Evolutionary conservation across 2,888 invertebrate species (phyloP), one percentile per base, ranked within the genome.

Genomic region (Brenthis ino): DNA sequence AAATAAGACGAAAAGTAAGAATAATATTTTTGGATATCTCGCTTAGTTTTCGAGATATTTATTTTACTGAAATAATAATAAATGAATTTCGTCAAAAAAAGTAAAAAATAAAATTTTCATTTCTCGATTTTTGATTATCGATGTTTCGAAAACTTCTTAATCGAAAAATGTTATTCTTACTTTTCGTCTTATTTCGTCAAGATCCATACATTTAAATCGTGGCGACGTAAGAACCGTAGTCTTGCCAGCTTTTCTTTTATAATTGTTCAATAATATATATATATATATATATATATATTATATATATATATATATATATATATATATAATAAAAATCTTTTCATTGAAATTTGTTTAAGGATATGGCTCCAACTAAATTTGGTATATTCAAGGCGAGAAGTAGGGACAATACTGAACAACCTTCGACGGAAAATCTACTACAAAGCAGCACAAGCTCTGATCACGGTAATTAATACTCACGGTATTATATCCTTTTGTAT

Each of bases 311-410:
- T n/a, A n/a, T n/a, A n/a, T n/a, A n/a, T n/a, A 56, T 48, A 5
- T 6, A 14, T 20, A n/a, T 56, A 28, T 56, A 20, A 37, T 28
- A 51, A 16, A 1, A 14, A 20, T 8, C 33, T 37, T 14, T 33
- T 12, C 12, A 16, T 14, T 12, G 5, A 1, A 14, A 61, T 67
- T 70, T 16, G 48, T 68, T 71, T 0, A 72, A 85, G 81, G 55
- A 48, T 53, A 92, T 93, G 92, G 91, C 91, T 8, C 92, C 91
- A 1, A 79, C 79, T 0, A 93, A 91, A 71, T 93, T 93, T 47
- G 91, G 91, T 0, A 77, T 92, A 3, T 93, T 92, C 80, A 91
- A 91, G 70, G 81, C 86, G 0, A 80, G 91, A 2, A 91, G 91
- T 72, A 78, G 89, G 6, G 92, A 93, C 0, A 82, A 87, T 0